These are phyloP conservation scores for Nomada hirtipes DNA, from an alignment of 2,888 invertebrate genomes.

Conservation along the genomic window DNA sequence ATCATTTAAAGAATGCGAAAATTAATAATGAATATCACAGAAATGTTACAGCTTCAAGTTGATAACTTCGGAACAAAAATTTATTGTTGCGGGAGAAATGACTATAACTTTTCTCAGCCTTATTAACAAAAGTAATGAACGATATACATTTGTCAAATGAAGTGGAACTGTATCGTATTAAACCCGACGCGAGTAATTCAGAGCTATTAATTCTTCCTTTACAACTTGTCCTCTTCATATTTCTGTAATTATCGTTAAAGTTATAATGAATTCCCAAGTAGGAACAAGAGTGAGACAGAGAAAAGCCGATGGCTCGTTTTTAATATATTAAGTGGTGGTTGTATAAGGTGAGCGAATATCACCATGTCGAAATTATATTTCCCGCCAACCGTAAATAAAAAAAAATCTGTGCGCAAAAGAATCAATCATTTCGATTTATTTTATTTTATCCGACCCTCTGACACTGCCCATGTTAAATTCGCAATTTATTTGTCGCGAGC, in stretches of 20 bases:
- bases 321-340: not conserved
- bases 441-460: not conserved
- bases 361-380: not conserved
- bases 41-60: no score
- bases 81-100: no score
- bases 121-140: slow-evolving; percentile 7
- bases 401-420: not conserved
- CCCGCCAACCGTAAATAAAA: not conserved
- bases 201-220: slow-evolving; percentile 12
- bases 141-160: not conserved
- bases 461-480: not conserved
- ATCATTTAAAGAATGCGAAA: no score
- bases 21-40: no score
- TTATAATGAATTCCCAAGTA: slow-evolving; percentile 17
- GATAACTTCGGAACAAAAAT: no score
- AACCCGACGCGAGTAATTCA: not conserved
- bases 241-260: slow-evolving; percentile 22
- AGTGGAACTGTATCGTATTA: not conserved
- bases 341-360: not conserved
- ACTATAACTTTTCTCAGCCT: not conserved
- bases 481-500: no score
- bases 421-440: not conserved
- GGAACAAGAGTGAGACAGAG: not conserved
- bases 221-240: not conserved
- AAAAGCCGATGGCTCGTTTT: not conserved